Evolutionary conservation across 2,113 vertebrate genomes (phyloP).

Genomic region (Zosterops borbonicus): DNA sequence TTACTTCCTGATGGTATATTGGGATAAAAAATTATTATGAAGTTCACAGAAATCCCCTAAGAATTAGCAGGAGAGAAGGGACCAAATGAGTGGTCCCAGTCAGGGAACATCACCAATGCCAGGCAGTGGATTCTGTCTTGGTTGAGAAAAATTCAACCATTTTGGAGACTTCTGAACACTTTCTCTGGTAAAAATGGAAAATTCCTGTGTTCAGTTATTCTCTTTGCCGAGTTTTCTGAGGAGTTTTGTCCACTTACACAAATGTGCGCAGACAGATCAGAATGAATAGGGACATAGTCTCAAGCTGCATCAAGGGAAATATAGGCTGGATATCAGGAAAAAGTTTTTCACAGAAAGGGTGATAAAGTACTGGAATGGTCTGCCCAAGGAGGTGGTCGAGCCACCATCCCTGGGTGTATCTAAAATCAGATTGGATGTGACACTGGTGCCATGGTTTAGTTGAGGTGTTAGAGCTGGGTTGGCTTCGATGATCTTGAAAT

Average conservation of each 20-base stretch:
- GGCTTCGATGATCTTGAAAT: no score
- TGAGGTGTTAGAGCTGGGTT: no score
- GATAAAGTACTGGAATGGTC: no score
- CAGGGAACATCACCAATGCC: not conserved
- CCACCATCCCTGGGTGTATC: no score
- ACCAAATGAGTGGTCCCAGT: not conserved
- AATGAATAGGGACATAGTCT: not conserved
- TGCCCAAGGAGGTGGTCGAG: no score
- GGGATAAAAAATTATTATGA: not conserved
- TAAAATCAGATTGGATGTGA: no score
- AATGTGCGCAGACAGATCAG: not conserved
- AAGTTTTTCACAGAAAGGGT: no score
- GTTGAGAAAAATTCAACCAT: not conserved
- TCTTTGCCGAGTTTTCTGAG: not conserved
- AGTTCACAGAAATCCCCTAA: not conserved
- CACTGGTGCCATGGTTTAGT: no score
- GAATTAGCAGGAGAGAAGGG: not conserved
- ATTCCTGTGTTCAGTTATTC: not conserved
- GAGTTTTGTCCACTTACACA: not conserved
- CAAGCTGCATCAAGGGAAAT: no score
- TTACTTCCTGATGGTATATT: not conserved
- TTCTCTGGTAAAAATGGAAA: not conserved
- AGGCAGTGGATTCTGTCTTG: not conserved
- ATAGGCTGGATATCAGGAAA: no score
- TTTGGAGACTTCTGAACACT: not conserved